phyloP scores from a whole-genome alignment of 1,140 invertebrate genomes.

The Caenorhabditis remanei region DNA sequence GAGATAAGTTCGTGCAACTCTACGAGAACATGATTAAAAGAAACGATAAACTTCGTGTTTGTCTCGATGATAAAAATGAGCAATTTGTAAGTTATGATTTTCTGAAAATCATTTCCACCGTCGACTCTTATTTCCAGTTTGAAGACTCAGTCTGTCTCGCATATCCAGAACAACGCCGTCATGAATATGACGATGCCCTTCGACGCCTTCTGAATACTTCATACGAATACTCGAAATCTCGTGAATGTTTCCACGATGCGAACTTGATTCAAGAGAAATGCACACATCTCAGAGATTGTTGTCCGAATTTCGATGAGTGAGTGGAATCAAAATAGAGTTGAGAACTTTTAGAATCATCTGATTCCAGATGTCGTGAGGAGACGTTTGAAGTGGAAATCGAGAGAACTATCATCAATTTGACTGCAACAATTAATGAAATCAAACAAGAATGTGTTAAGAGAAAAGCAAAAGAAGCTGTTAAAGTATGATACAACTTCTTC shows the following conservation, averaged over 20 bases:
- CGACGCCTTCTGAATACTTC: slow-evolving; percentile 49
- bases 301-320: slow-evolving; percentile 64
- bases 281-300: slow-evolving; percentile 57
- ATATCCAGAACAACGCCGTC: slow-evolving; percentile 18
- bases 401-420: slow-evolving; percentile 56
- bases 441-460: slow-evolving; percentile 58
- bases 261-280: slow-evolving; percentile 64
- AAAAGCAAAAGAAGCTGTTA: slow-evolving; percentile 59
- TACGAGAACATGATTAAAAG: slow-evolving; percentile 58
- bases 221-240: slow-evolving; percentile 39
- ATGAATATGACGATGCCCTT: slow-evolving; percentile 44
- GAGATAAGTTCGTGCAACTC: slow-evolving; percentile 49
- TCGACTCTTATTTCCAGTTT: slow-evolving; percentile 47
- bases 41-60: slow-evolving; percentile 56
- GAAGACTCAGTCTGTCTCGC: slow-evolving; percentile 56
- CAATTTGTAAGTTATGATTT: slow-evolving; percentile 50
- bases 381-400: slow-evolving; percentile 58
- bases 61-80: slow-evolving; percentile 54
- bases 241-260: slow-evolving; percentile 61
- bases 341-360: background rate
- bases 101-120: too few relatives aligned
- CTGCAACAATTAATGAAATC: slow-evolving; percentile 57
- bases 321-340: background rate
- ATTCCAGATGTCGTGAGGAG: slow-evolving; percentile 62
- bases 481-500: slow-evolving; percentile 17